A percentile compares a stretch with the other conserved stretches of the same genome.
phyloP scores from a whole-genome alignment of 2,113 vertebrate species.

The Halichoeres trimaculatus region DNA sequence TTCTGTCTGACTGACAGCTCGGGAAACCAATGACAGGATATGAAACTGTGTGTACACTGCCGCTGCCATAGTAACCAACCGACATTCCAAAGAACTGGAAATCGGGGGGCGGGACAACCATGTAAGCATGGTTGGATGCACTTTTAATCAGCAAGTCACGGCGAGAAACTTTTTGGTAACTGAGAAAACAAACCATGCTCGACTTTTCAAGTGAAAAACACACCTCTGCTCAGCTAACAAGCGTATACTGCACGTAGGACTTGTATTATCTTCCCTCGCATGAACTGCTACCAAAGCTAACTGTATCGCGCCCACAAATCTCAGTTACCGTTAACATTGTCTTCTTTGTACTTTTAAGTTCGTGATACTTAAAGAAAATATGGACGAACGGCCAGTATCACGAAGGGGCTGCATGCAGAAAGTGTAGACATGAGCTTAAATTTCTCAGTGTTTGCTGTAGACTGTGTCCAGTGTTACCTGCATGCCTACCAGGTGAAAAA shows the following conservation, averaged over 20 bases:
- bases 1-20: constrained; percentile 67
- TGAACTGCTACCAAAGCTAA: constrained; percentile 47
- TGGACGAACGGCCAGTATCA: rapidly evolving
- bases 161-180: constrained; percentile 37
- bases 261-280: constrained; percentile 13
- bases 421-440: background rate
- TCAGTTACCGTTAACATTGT: constrained; percentile 13
- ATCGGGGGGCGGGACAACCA: constrained; percentile 62
- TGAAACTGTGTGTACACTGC: constrained; percentile 60
- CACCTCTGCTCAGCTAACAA: too few relatives aligned
- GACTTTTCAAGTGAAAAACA: background rate
- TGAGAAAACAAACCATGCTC: background rate
- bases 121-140: constrained; percentile 78
- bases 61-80: constrained; percentile 72
- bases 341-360: background rate
- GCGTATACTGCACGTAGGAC: too few relatives aligned
- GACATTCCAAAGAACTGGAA: constrained; percentile 72
- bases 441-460: background rate
- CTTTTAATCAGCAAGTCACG: constrained; percentile 46
- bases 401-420: too few relatives aligned
- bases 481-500: constrained; percentile 34
- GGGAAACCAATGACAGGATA: constrained; percentile 66
- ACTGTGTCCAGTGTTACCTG: constrained; percentile 8
- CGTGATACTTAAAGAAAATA: too few relatives aligned
- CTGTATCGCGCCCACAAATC: constrained; percentile 29